Conservation (phyloP, 2,113 vertebrate species). For the Prionailurus viverrinus region DNA sequence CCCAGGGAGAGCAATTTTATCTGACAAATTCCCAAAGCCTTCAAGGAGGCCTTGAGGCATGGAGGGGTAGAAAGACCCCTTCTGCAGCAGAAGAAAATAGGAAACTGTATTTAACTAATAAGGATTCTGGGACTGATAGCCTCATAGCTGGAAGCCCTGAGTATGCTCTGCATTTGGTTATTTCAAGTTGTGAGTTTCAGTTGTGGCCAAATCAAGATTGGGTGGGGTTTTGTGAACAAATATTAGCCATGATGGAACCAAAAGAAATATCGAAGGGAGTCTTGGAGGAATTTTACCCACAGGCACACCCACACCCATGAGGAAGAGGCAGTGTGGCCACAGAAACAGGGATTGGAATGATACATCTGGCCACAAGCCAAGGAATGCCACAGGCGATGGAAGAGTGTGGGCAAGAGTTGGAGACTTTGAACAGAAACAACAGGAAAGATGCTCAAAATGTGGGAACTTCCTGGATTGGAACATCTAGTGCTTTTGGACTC, state of each 20-base stretch:
- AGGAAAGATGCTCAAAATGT: background rate
- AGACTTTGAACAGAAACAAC: background rate
- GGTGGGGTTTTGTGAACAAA: background rate
- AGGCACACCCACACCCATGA: background rate
- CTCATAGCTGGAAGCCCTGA: background rate
- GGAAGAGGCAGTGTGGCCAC: background rate
- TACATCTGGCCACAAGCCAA: background rate
- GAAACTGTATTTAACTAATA: background rate
- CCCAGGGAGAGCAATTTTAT: background rate
- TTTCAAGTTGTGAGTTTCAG: background rate
- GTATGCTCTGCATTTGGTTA: background rate
- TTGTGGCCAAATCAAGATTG: background rate
- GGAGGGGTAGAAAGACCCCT: background rate
- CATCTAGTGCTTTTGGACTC: background rate
- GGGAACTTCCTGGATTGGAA: background rate
- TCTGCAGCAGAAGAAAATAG: background rate
- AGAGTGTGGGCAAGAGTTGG: background rate
- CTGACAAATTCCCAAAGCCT: background rate
- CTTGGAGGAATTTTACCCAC: background rate
- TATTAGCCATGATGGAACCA: background rate
- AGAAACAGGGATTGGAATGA: background rate
- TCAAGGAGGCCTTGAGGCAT: background rate
- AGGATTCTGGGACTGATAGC: background rate
- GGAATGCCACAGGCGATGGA: background rate
- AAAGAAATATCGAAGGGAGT: background rate